These are phyloP conservation scores for Silurus lanzhouensis DNA, from an alignment of 2,797 vertebrate species.

Conservation along the genomic window DNA sequence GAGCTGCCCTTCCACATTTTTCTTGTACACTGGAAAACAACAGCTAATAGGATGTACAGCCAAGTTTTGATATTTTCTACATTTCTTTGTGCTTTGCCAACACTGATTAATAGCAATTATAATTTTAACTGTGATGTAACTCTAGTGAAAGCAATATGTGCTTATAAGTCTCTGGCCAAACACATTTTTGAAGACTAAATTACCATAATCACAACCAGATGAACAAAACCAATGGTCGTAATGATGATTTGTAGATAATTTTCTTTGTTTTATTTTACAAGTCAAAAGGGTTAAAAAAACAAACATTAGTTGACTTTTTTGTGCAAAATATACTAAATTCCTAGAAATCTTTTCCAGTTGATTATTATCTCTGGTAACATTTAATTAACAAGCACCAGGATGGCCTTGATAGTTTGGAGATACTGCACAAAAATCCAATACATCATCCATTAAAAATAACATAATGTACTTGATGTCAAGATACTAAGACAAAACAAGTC, in stretches of 20 bases:
- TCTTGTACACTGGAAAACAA: not conserved
- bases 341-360: not conserved
- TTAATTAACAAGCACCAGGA: not conserved
- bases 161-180: conserved; percentile 60
- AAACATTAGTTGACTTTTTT: conserved; percentile 6
- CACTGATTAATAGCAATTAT: conserved; percentile 63
- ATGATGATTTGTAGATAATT: conserved; percentile 56
- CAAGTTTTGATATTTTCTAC: conserved; percentile 1
- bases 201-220: conserved; percentile 74
- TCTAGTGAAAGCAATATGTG: conserved; percentile 61
- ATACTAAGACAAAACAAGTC: conserved; percentile 74
- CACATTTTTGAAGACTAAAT: conserved; percentile 61
- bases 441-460: not conserved
- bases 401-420: not conserved
- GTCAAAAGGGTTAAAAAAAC: conserved; percentile 47
- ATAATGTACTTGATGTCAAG: conserved; percentile 5
- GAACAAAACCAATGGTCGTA: conserved; percentile 55
- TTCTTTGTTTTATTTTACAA: conserved; percentile 55
- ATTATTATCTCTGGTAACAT: not conserved
- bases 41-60: not conserved
- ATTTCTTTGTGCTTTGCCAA: conserved; percentile 56
- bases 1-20: not conserved
- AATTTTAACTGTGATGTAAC: conserved; percentile 41
- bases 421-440: not conserved
- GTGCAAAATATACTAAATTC: not conserved